Evolutionary conservation across 2,888 invertebrate genomes (phyloP).

Genomic region (Dascillus cervinus): DNA sequence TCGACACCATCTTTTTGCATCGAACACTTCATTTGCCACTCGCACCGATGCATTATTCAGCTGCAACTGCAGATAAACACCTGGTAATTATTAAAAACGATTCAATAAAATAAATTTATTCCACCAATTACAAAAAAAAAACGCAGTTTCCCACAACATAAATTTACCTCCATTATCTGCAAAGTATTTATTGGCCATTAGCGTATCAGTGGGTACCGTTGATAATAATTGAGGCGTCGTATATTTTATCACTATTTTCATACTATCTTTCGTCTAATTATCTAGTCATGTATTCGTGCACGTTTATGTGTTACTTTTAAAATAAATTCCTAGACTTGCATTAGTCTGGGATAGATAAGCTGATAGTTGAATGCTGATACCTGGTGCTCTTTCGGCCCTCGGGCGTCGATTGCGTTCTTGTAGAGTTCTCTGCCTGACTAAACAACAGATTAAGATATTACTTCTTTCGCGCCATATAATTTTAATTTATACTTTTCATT

Average conservation of each 20-base stretch:
- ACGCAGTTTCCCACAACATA: too few species aligned
- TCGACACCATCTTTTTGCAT: conserved; percentile 8
- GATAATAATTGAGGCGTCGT: conserved; percentile 23
- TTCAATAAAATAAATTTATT: too few species aligned
- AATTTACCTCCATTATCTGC: conserved; percentile 15
- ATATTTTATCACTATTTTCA: conserved; percentile 19
- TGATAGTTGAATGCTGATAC: conserved; percentile 20
- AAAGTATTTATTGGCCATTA: conserved; percentile 20
- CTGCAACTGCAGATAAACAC: too few species aligned
- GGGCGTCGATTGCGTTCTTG: conserved; percentile 11
- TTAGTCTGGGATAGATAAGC: conserved; percentile 27
- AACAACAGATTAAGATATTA: conserved; percentile 8
- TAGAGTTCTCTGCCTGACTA: conserved; percentile 6
- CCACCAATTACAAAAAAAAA: too few species aligned
- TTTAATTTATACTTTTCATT: too few species aligned
- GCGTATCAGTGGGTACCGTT: conserved; percentile 18
- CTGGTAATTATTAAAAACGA: too few species aligned
- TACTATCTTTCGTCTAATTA: conserved; percentile 20
- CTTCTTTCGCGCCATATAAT: too few species aligned
- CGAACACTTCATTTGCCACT: too few species aligned
- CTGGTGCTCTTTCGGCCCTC: conserved; percentile 21
- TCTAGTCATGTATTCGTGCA: conserved; percentile 21
- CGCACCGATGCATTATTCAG: too few species aligned
- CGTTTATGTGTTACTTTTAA: conserved; percentile 24
- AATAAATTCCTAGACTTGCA: conserved; percentile 27